Conservation (phyloP, 2,113 vertebrate genomes). For the Nerophis ophidion region DNA sequence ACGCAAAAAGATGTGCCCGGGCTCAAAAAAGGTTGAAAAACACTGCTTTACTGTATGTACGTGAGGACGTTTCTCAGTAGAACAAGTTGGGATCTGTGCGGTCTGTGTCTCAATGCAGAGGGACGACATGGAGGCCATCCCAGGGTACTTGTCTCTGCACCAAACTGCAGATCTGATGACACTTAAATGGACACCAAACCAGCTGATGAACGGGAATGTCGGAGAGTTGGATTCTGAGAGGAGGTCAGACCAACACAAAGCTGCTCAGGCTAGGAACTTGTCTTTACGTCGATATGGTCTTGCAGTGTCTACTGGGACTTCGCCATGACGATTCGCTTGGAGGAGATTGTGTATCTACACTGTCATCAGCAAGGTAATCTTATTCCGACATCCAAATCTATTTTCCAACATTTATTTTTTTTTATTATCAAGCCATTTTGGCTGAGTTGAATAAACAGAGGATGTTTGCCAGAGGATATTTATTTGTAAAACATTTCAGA, state of each 20-base stretch:
- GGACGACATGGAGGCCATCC: conserved; percentile 96
- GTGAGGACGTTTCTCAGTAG: too few relatives aligned
- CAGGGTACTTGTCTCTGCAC: conserved; percentile 92
- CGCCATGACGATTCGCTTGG: conserved; percentile 94
- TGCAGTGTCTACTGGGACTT: conserved; percentile 95
- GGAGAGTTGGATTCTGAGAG: conserved; percentile 94
- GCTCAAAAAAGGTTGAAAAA: too few relatives aligned
- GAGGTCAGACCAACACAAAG: conserved; percentile 70
- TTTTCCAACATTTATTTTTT: too few relatives aligned
- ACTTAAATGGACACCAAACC: conserved; percentile 97
- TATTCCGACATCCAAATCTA: background rate
- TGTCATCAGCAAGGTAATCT: conserved; percentile 92
- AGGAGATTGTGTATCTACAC: conserved; percentile 96
- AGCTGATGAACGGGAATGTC: conserved; percentile 94
- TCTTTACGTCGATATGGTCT: background rate
- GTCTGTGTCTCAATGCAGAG: conserved; percentile 63
- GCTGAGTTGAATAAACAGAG: too few relatives aligned
- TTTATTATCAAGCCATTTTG: too few relatives aligned
- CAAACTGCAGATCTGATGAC: conserved; percentile 96
- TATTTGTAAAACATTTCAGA: too few relatives aligned
- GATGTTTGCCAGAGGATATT: too few relatives aligned
- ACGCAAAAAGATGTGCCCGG: too few relatives aligned
- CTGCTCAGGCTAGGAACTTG: background rate
- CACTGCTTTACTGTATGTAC: background rate
- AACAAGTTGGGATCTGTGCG: background rate